Evolutionary conservation across 64 coral and sea anemone genomes (phyloP).

Genomic region (Acropora yongei): DNA sequence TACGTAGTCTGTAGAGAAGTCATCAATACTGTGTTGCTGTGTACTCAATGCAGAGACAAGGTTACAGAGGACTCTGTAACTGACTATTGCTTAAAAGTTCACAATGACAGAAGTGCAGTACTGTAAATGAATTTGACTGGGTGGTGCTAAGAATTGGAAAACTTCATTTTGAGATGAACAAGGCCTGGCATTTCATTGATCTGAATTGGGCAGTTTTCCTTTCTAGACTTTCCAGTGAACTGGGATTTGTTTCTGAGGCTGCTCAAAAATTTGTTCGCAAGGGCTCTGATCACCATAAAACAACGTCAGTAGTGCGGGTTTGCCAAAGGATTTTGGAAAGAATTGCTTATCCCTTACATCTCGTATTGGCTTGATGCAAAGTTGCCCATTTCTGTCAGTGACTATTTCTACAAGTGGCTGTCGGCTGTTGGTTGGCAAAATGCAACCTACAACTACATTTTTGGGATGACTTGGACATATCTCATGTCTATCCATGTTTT

Average conservation of each 20-base stretch:
- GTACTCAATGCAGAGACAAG: no score
- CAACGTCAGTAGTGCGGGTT: constrained; percentile 23
- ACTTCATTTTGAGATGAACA: no score
- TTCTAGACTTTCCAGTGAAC: constrained; percentile 10
- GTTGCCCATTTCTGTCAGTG: constrained; percentile 14
- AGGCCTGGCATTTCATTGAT: no score
- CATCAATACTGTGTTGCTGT: no score
- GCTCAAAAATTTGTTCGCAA: constrained; percentile 59
- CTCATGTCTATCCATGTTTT: not conserved
- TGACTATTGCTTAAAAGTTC: no score
- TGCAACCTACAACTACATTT: constrained; percentile 32
- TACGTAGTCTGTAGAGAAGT: no score
- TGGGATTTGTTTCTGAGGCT: constrained; percentile 28
- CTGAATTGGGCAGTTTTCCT: constrained; percentile 36
- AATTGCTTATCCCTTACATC: constrained; percentile 43
- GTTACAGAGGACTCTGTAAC: no score
- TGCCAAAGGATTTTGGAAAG: constrained; percentile 30
- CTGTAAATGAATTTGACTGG: no score
- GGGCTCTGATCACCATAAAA: constrained; percentile 43
- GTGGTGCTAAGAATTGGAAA: no score
- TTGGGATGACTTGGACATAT: not conserved
- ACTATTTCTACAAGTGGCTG: constrained; percentile 41
- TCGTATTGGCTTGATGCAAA: not conserved
- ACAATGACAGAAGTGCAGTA: no score
- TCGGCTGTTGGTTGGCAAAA: not conserved